Evolutionary conservation across 1,140 invertebrate species (phyloP).

Genomic region (Heliconius himera): DNA sequence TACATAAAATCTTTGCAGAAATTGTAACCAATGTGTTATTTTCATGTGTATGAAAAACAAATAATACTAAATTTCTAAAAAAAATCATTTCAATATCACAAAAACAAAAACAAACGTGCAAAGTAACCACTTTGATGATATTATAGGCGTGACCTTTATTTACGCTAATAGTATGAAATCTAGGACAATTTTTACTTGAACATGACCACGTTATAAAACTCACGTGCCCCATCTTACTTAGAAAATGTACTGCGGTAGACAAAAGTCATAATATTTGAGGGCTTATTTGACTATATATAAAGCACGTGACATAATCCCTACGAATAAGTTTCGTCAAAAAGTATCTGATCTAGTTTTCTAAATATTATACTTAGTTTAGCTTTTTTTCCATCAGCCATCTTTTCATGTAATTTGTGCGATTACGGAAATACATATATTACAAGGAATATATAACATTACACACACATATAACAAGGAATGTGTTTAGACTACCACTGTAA

Average conservation of each 20-base stretch:
- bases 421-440: not conserved
- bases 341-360: not conserved
- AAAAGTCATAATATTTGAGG: not conserved
- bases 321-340: not conserved
- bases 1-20: no score
- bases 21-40: no score
- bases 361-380: not conserved
- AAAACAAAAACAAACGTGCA: not conserved
- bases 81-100: not conserved
- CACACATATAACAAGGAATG: not conserved
- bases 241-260: no score
- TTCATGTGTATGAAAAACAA: no score
- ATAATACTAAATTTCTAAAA: no score
- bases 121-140: not conserved
- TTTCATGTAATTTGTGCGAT: not conserved
- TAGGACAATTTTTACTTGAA: not conserved
- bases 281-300: not conserved
- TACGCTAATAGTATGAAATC: not conserved
- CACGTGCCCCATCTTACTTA: not conserved
- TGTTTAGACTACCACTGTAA: not conserved
- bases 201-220: not conserved
- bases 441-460: no score
- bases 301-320: not conserved
- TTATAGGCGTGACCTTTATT: no score
- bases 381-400: not conserved